phyloP scores from a whole-genome alignment of 2,113 vertebrate species.

The Oxyura jamaicensis region DNA sequence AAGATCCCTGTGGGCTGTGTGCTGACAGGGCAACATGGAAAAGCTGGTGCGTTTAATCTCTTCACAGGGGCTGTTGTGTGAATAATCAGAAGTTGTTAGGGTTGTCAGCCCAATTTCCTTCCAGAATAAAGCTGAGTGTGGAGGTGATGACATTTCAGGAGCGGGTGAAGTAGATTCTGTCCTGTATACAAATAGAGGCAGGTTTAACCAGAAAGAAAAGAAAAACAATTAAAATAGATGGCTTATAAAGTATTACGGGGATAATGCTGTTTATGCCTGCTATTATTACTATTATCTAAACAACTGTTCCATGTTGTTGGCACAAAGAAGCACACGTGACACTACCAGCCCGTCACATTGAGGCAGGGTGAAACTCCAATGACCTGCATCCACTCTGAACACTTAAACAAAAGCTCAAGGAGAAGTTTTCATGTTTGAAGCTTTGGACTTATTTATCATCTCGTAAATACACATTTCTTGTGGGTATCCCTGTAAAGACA shows the following conservation, averaged over 20 bases:
- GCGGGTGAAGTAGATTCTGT: not conserved
- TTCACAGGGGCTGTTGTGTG: constrained; percentile 22
- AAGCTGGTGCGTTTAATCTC: constrained; percentile 28
- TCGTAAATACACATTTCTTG: not conserved
- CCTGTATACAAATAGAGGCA: not conserved
- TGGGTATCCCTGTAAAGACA: not conserved
- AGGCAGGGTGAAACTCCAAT: not conserved
- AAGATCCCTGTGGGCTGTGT: not conserved
- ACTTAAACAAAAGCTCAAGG: not conserved
- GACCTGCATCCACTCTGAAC: not conserved
- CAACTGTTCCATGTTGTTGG: not conserved
- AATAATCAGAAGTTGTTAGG: constrained; percentile 48
- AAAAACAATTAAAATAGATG: not conserved
- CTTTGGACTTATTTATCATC: not conserved
- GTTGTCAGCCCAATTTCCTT: constrained; percentile 44
- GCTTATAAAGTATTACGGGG: not conserved
- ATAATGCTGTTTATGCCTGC: not conserved
- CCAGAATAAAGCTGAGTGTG: constrained; percentile 14
- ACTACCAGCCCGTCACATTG: not conserved
- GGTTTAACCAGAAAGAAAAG: not conserved
- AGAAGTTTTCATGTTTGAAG: not conserved
- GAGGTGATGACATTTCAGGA: constrained; percentile 8
- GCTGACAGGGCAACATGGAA: constrained; percentile 30
- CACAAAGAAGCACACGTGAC: not conserved
- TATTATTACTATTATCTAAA: not conserved